Evolutionary conservation across 2,113 vertebrate species (phyloP).

Genomic region (Excalfactoria chinensis): DNA sequence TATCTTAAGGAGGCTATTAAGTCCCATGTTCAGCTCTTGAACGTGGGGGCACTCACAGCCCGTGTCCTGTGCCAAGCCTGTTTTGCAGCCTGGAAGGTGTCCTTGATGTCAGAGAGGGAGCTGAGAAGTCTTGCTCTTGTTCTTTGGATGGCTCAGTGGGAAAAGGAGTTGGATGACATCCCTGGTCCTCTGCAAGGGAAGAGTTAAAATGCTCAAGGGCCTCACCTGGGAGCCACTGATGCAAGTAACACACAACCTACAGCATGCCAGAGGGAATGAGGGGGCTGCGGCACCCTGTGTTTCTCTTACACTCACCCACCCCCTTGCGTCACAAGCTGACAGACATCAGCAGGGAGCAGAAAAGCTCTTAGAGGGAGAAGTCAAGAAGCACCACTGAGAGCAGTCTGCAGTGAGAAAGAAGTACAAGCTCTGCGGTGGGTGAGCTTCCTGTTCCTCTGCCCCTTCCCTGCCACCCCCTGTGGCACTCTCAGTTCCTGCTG

Average conservation of each 20-base stretch:
- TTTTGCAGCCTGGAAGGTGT: background rate
- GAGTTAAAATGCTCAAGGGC: background rate
- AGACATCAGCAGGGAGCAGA: background rate
- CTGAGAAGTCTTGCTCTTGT: background rate
- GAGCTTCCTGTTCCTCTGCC: background rate
- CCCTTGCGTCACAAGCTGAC: no score
- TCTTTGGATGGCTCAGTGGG: background rate
- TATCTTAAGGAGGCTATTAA: background rate
- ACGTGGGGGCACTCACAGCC: background rate
- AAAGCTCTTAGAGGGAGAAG: background rate
- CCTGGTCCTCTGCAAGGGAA: background rate
- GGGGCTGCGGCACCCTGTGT: background rate
- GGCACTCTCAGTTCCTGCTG: background rate
- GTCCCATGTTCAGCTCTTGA: background rate
- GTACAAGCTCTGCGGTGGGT: background rate
- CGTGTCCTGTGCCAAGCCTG: background rate
- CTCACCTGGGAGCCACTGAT: background rate
- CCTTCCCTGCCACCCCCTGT: background rate
- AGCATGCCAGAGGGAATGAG: background rate
- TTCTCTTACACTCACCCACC: background rate
- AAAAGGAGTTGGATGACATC: background rate
- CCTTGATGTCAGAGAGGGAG: background rate
- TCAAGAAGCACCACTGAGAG: background rate
- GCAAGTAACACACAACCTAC: background rate
- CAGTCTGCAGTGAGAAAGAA: background rate